Percentiles rank a stretch among this genome's conserved stretches.
These are phyloP conservation scores for Myotis findleyi DNA, from an alignment of 2,797 vertebrate species.

Conservation along the genomic window DNA sequence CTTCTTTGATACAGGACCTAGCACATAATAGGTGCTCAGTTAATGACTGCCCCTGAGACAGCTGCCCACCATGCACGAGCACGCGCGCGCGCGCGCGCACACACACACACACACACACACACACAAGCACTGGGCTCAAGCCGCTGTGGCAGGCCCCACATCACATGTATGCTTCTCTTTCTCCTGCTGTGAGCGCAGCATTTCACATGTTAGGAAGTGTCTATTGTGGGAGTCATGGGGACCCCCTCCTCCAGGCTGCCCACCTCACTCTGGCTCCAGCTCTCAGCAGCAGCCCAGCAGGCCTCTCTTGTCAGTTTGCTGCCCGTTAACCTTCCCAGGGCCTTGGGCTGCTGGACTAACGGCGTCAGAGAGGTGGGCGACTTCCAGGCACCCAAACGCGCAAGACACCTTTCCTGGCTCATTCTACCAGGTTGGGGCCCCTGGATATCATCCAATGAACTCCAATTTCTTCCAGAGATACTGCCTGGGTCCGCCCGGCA, in stretches of 20 bases:
- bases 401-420: neutral
- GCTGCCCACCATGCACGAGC: accelerated
- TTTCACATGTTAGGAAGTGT: neutral
- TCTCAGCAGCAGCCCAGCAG: neutral
- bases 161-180: neutral
- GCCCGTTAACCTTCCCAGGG: neutral
- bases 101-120: accelerated
- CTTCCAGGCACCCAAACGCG: accelerated
- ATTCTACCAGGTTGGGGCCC: neutral
- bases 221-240: neutral
- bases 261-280: neutral
- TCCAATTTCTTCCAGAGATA: neutral
- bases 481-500: neutral
- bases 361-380: neutral
- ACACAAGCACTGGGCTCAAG: neutral
- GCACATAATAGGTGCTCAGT: neutral
- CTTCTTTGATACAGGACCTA: neutral
- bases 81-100: no score
- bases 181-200: neutral
- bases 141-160: no score
- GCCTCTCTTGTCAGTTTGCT: neutral
- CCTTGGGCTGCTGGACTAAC: neutral
- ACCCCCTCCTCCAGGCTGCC: neutral
- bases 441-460: neutral
- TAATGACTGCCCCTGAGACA: neutral